Evolutionary conservation across 2,888 invertebrate genomes (phyloP), one percentile per base, ranked within the genome.

Genomic region (Polydrusus tereticollis): DNA sequence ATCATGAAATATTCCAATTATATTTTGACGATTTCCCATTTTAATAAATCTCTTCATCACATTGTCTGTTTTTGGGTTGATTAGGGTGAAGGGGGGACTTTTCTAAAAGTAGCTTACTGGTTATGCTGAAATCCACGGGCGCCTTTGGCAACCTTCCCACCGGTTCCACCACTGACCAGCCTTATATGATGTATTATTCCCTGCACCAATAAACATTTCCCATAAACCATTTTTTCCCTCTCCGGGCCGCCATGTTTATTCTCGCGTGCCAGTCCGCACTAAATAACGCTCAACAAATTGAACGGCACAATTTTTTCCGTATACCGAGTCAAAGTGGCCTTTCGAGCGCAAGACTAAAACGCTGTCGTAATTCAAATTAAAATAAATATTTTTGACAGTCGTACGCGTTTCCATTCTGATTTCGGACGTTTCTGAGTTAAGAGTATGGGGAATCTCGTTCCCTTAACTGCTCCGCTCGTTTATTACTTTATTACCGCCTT

Each of bases 211-310:
- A 69, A 69, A 69, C 64, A 69, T 69, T 58, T 26, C 36, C 62
- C 55, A 69, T 69, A 58, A 58, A 57, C 29, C 36, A 23, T 63
- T 59, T 57, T 63, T 21, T 64, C 29, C 12, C 33, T 45, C 33
- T 26, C 68, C 66, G 65, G 68, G 72, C 73, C 77, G 76, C 77
- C 78, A 77, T 77, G 77, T 77, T 78, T 71, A 69, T 76, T 76
- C 76, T 78, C 76, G 77, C 78, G 77, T 78, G 78, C 67, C 59
- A 50, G 55, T 55, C 45, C 45, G 69, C 78, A 78, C 74, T 78
- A 77, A 78, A 78, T 78, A 75, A 78, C 67, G 38, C 60, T 45
- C 47, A 76, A 77, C 78, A 77, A 78, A 78, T 78, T 77, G 77
- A 77, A 67, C 66, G 72, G 71, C 26, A 18, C 52, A 55, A 55